Evolutionary conservation across 2,888 invertebrate species (phyloP).

Genomic region (Malthinus flaveolus): DNA sequence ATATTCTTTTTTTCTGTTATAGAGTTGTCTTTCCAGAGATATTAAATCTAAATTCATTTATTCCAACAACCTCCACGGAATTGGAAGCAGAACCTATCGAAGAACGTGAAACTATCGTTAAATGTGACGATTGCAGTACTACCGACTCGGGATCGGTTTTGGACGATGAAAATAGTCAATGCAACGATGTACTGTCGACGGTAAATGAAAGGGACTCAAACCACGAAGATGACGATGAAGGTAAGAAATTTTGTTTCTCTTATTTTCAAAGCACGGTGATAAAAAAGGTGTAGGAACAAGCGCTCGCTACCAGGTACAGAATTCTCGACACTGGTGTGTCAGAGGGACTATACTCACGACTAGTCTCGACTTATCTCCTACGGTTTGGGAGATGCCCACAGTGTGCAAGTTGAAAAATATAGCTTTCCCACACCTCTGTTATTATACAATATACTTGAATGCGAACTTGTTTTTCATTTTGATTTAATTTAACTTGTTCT

Average conservation of each 20-base stretch:
- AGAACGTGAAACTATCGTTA: slow-evolving; percentile 54
- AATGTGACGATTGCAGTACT: slow-evolving; percentile 68
- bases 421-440: too few relatives aligned
- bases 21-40: slow-evolving; percentile 83
- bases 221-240: slow-evolving; percentile 67
- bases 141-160: slow-evolving; percentile 71
- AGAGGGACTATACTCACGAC: too few relatives aligned
- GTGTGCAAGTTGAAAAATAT: too few relatives aligned
- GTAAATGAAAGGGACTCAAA: slow-evolving; percentile 51
- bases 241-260: slow-evolving; percentile 28
- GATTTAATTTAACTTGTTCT: slow-evolving; percentile 13
- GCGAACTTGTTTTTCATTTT: too few relatives aligned
- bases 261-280: too few relatives aligned
- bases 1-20: slow-evolving; percentile 36
- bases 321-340: too few relatives aligned
- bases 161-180: slow-evolving; percentile 64
- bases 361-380: too few relatives aligned
- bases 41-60: slow-evolving; percentile 76
- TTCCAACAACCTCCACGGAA: slow-evolving; percentile 49
- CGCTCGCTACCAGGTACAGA: too few relatives aligned
- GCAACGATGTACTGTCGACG: slow-evolving; percentile 52
- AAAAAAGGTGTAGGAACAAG: too few relatives aligned
- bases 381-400: too few relatives aligned
- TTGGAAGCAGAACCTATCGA: slow-evolving; percentile 54
- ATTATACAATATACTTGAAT: too few relatives aligned